Evolutionary conservation across 1,140 invertebrate genomes (phyloP).

Genomic region (Diorhabda sublineata): DNA sequence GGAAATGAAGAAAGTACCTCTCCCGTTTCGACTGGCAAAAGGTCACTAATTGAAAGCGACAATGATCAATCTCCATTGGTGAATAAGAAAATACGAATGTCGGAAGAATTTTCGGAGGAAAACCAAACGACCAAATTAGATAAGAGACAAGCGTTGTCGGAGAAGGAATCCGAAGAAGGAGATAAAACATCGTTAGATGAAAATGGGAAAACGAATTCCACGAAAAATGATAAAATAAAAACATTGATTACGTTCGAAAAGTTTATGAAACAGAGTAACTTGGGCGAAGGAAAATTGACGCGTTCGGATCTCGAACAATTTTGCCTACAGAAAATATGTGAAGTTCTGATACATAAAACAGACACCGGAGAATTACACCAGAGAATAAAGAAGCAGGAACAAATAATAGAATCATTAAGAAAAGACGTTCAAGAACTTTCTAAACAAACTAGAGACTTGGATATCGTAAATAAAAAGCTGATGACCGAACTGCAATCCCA

Average conservation of each 20-base stretch:
- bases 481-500: constrained; percentile 56
- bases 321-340: constrained; percentile 68
- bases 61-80: neutral
- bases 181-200: no score
- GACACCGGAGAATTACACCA: constrained; percentile 65
- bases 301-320: constrained; percentile 68
- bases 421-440: constrained; percentile 59
- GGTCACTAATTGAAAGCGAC: neutral
- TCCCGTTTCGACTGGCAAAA: neutral
- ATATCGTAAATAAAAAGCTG: constrained; percentile 65
- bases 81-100: neutral
- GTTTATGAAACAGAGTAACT: constrained; percentile 36
- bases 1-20: no score
- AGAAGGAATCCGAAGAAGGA: no score
- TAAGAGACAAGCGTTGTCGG: no score
- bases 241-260: constrained; percentile 30
- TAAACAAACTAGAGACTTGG: constrained; percentile 70
- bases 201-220: no score
- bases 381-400: constrained; percentile 58
- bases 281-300: constrained; percentile 34
- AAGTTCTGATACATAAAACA: constrained; percentile 65
- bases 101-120: neutral
- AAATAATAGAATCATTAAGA: constrained; percentile 58
- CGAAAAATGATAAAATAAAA: constrained; percentile 18
- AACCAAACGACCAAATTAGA: no score